These are phyloP conservation scores for Lycophotia porphyrea DNA, from an alignment of 2,888 invertebrate genomes.

Conservation along the genomic window DNA sequence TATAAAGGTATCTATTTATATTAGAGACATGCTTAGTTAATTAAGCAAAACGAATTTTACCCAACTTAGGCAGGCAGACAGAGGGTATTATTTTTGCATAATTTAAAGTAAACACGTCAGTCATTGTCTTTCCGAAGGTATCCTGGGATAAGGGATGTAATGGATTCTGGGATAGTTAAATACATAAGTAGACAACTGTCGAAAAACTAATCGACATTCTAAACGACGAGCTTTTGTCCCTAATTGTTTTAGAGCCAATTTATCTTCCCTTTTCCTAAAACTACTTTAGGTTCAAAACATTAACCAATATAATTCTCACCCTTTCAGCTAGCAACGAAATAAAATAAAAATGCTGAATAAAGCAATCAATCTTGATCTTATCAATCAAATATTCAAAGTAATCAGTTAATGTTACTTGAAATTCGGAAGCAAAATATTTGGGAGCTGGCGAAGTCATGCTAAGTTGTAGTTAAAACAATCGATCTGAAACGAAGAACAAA, in stretches of 20 bases:
- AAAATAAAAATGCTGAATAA: constrained; percentile 15
- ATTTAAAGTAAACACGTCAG: constrained; percentile 38
- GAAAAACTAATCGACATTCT: constrained; percentile 36
- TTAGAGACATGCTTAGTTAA: neutral
- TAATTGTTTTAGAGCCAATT: constrained; percentile 38
- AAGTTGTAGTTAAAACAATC: constrained; percentile 53
- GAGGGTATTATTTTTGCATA: constrained; percentile 27
- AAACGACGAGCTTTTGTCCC: constrained; percentile 13
- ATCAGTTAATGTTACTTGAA: constrained; percentile 47
- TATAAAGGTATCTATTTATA: neutral
- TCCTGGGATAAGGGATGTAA: constrained; percentile 23
- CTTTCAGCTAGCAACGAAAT: constrained; percentile 8
- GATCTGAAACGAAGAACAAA: constrained; percentile 19
- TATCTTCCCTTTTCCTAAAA: constrained; percentile 11
- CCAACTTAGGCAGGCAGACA: neutral
- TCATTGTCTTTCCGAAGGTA: constrained; percentile 27
- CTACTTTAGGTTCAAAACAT: constrained; percentile 18
- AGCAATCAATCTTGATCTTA: constrained; percentile 52
- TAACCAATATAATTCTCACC: neutral
- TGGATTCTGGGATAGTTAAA: constrained; percentile 24
- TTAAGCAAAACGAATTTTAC: neutral
- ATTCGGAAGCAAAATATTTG: constrained; percentile 31
- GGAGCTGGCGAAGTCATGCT: constrained; percentile 47
- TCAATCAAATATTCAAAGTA: constrained; percentile 44
- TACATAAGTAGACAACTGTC: constrained; percentile 15